Base-by-base conservation (phyloP, 2,113 vertebrate genomes). In the Gracilinanus agilis region DNA sequence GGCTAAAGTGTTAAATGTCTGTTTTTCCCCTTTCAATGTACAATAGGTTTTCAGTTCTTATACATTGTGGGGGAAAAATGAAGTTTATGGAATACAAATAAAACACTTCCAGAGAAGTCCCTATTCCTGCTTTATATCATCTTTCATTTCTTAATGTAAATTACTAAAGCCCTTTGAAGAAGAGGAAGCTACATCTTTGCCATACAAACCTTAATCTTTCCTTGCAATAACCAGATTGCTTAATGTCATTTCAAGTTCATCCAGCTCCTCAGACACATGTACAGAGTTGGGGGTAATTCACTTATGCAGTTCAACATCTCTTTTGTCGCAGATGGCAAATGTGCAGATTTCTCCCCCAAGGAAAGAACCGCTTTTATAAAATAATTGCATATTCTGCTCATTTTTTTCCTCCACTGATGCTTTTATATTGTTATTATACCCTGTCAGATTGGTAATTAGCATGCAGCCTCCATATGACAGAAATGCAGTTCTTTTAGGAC, bases 181-280 rank as follows among this genome's bases (percentile, higher is more conserved):
- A 96, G 90, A 90, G 92, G 67, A 56, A 97, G 98, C 97, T 91
- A 53, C 19, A 96, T 97, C 94, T 95, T 97, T 97, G 93, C 95
- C 97, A 92, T 93, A 97, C 94, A 97, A 92, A 61, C 96, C 90
- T 98, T 96, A 97, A 95, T 94, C 75, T 95, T 95, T 98, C 96
- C 96, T 93, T 96, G 96, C 94, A 97, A 94, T 97, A 98, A 96
- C 92, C 97, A 97, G 98, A 98, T 98, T 96, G 97, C 61, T 97
- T 98, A 98, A 98, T 98, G 96, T 98, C 98, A 98, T 98, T 98
- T 98, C 97, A 98, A 98, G 98, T 98, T 98, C 98, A 98, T 97
- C 96, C 95, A 94, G 93, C 97, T 98, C 94, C 94, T 97, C 95
- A 96, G 95, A 96, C 94, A 98, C 96, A 96, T 91, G 96, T 95